Conservation (phyloP, 2,888 invertebrate genomes). For the Agrotis puta region DNA sequence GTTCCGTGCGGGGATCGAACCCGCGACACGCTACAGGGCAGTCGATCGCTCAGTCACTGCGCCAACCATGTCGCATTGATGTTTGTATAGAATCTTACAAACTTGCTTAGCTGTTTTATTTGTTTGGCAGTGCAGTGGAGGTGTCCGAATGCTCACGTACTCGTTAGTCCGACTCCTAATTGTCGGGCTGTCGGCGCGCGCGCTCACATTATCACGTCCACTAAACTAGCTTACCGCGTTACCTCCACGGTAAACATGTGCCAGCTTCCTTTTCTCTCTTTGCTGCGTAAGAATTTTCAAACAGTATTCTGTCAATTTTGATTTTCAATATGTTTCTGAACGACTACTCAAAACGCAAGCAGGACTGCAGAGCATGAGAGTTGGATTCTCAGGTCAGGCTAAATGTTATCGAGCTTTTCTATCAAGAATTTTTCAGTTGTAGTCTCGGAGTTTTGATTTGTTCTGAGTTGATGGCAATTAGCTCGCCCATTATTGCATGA, state of each 20-base stretch:
- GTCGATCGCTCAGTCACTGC: too few relatives aligned
- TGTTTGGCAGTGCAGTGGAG: constrained; percentile 5
- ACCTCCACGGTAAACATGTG: constrained; percentile 37
- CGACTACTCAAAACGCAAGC: too few relatives aligned
- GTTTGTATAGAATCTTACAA: constrained; percentile 9
- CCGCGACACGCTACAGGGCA: too few relatives aligned
- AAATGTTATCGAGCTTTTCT: too few relatives aligned
- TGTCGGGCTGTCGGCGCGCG: constrained; percentile 63
- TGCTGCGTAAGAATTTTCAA: constrained; percentile 18
- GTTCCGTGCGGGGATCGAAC: too few relatives aligned
- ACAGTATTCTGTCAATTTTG: constrained; percentile 24
- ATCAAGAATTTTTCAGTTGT: too few relatives aligned
- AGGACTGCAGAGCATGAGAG: too few relatives aligned
- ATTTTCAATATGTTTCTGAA: background rate
- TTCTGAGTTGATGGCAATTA: too few relatives aligned
- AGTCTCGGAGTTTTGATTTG: too few relatives aligned
- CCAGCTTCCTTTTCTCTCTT: constrained; percentile 37
- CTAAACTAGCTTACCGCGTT: constrained; percentile 51
- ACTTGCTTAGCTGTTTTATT: constrained; percentile 7
- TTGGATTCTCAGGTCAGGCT: too few relatives aligned
- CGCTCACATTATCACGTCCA: constrained; percentile 68
- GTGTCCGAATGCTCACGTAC: constrained; percentile 35
- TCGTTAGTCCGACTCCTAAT: constrained; percentile 57
- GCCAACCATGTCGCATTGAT: too few relatives aligned
- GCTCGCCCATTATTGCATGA: too few relatives aligned